Conservation (phyloP, 2,113 vertebrate genomes). For the Bungarus multicinctus region DNA sequence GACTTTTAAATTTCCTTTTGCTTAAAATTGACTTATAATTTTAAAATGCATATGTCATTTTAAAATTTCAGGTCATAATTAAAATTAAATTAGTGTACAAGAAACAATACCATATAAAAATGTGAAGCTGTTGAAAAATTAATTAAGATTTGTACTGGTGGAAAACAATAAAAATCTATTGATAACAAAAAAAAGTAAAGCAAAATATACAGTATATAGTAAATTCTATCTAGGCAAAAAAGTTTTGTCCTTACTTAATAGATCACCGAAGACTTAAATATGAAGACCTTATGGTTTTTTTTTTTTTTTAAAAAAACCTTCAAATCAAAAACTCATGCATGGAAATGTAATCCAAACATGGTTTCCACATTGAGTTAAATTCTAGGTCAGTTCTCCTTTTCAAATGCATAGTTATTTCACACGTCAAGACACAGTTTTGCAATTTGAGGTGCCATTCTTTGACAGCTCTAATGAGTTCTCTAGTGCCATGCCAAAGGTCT, state of each 20-base stretch:
- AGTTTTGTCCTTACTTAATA: neutral
- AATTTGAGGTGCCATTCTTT: neutral
- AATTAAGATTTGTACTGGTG: too few species aligned
- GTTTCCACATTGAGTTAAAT: neutral
- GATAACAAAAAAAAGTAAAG: neutral
- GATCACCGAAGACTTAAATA: neutral
- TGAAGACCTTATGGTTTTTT: neutral
- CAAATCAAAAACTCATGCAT: neutral
- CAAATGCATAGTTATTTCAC: neutral
- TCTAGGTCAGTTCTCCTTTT: neutral
- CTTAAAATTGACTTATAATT: neutral
- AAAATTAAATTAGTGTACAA: neutral
- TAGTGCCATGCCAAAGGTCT: neutral
- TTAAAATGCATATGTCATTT: neutral
- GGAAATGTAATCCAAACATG: neutral
- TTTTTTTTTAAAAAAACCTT: neutral
- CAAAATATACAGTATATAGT: neutral
- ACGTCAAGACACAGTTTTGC: neutral
- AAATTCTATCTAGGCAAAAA: neutral
- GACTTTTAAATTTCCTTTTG: neutral
- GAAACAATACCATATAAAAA: neutral
- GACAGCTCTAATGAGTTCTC: neutral
- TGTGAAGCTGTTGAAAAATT: too few species aligned
- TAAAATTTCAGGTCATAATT: neutral
- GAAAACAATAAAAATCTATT: too few species aligned